phyloP scores from a whole-genome alignment of 2,797 vertebrate genomes.

The Petrocephalus schoutedeni region DNA sequence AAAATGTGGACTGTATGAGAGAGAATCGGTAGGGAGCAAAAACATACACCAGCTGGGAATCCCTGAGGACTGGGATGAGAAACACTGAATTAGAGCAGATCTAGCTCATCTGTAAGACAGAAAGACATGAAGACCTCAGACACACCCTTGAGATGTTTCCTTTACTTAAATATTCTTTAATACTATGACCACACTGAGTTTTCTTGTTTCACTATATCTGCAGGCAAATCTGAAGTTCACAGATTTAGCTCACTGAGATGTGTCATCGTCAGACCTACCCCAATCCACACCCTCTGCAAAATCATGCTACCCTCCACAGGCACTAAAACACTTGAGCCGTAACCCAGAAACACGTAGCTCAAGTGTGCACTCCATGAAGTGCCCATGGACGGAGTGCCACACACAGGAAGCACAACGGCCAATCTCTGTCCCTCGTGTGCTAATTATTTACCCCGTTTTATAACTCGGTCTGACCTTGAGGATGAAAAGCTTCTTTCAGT shows the following conservation, averaged over 20 bases:
- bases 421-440: not conserved
- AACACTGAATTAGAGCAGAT: not conserved
- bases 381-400: not conserved
- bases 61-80: not conserved
- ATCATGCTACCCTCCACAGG: not conserved
- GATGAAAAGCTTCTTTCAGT: not conserved
- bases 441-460: not conserved
- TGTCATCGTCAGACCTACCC: not conserved
- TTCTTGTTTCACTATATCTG: not conserved
- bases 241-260: not conserved
- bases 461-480: not conserved
- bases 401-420: not conserved
- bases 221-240: not conserved
- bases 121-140: not conserved
- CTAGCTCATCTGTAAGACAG: not conserved
- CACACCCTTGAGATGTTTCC: not conserved
- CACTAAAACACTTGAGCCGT: not conserved
- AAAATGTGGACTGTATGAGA: not conserved
- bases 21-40: not conserved
- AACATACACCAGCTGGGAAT: not conserved
- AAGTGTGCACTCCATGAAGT: not conserved
- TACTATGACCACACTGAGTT: not conserved
- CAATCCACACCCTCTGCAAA: not conserved
- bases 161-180: not conserved
- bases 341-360: not conserved